These are phyloP conservation scores for Antedon mediterranea DNA, from an alignment of 53 echinoderm and acorn worm genomes.

Conservation along the genomic window DNA sequence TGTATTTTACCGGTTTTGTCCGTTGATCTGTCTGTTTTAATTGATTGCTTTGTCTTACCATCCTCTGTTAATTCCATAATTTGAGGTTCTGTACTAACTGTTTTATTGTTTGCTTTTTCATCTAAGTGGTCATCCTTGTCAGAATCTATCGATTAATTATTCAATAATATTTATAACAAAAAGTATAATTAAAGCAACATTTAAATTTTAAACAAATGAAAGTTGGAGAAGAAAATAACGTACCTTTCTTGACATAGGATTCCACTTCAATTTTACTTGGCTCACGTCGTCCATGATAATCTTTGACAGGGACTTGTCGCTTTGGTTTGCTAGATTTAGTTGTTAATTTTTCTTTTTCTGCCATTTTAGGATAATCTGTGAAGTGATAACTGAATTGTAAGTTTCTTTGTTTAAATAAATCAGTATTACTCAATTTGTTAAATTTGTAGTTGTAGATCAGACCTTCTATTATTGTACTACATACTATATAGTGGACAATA, in stretches of 20 bases:
- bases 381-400: too few species aligned
- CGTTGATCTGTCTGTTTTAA: not conserved
- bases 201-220: too few species aligned
- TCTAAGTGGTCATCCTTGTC: too few species aligned
- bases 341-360: not conserved
- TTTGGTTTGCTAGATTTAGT: not conserved
- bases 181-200: too few species aligned
- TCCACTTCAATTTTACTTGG: not conserved
- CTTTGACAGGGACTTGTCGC: not conserved
- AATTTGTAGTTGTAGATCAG: too few species aligned
- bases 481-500: too few species aligned
- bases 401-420: too few species aligned
- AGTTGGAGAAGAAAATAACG: too few species aligned
- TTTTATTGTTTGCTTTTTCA: not conserved
- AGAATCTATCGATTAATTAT: too few species aligned
- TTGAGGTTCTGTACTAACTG: not conserved
- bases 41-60: not conserved
- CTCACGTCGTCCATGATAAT: not conserved
- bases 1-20: constrained; percentile 19
- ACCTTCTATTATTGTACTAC: too few species aligned
- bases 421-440: too few species aligned
- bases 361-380: not conserved
- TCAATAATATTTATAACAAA: too few species aligned
- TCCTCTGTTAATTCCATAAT: not conserved
- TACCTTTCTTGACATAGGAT: not conserved